phyloP scores from a whole-genome alignment of 92 coral and sea anemone genomes.

The Zoanthus sociatus region DNA sequence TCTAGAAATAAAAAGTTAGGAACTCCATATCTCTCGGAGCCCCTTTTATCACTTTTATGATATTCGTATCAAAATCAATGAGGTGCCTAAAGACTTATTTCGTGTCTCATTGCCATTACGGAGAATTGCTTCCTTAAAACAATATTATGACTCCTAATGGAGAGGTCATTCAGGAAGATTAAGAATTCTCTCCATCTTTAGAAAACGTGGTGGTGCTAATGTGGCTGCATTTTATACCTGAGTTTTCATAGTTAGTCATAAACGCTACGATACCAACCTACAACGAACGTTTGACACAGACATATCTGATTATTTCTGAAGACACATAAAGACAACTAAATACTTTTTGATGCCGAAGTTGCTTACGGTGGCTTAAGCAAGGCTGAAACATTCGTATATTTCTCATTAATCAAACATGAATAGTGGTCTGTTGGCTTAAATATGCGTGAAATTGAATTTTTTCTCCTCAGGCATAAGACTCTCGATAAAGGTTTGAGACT shows the following conservation, averaged over 20 bases:
- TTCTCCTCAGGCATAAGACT: too few relatives aligned
- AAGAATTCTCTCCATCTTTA: not conserved
- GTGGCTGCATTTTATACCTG: not conserved
- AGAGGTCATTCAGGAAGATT: not conserved
- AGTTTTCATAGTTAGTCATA: not conserved
- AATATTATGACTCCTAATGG: not conserved
- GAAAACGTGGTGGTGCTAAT: not conserved
- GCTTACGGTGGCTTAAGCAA: too few relatives aligned
- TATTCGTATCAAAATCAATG: not conserved
- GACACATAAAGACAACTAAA: too few relatives aligned
- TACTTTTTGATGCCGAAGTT: too few relatives aligned
- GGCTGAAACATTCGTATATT: too few relatives aligned
- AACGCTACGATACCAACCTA: not conserved
- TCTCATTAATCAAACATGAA: too few relatives aligned
- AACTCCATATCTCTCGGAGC: not conserved
- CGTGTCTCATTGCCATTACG: not conserved
- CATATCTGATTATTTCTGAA: too few relatives aligned
- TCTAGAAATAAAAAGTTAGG: not conserved
- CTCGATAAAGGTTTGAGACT: too few relatives aligned
- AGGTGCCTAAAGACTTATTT: not conserved
- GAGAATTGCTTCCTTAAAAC: not conserved
- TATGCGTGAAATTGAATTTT: too few relatives aligned
- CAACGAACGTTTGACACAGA: not conserved
- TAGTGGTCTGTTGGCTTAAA: too few relatives aligned
- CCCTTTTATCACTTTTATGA: not conserved